A percentile compares a stretch with the other conserved stretches of the same genome.
Evolutionary conservation across 2,113 vertebrate species (phyloP).

Genomic region (Origma solitaria): DNA sequence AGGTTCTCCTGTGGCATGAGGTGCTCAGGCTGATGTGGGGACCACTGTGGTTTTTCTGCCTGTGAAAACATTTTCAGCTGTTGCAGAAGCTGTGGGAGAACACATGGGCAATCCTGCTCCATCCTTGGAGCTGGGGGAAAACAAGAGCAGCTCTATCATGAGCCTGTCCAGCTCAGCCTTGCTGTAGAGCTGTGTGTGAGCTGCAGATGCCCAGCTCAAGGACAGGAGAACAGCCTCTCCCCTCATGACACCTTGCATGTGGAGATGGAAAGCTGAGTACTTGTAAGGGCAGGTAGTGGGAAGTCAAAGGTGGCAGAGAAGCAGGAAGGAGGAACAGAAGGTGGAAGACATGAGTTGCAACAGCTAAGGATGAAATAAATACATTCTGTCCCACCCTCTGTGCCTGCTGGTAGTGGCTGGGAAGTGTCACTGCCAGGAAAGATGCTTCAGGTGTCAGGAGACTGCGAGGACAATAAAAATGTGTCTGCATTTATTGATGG

Average conservation of each 20-base stretch:
- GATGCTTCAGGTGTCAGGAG: not conserved
- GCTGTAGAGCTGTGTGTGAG: not conserved
- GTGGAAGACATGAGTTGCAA: not conserved
- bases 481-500: not conserved
- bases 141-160: not conserved
- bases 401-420: not conserved
- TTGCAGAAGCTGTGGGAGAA: not conserved
- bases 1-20: not conserved
- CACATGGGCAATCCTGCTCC: not conserved
- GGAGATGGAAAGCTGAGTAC: not conserved
- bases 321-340: not conserved
- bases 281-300: not conserved
- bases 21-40: fast-evolving
- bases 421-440: not conserved
- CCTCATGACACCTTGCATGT: not conserved
- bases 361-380: not conserved
- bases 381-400: not conserved
- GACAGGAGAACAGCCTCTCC: not conserved
- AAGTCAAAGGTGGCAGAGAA: not conserved
- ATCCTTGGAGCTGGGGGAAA: not conserved
- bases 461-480: not conserved
- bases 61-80: not conserved
- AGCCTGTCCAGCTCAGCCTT: not conserved
- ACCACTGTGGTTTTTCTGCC: not conserved
- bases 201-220: not conserved